Base-by-base conservation (phyloP, 2,888 invertebrate genomes). In the Rhyacophila evoluta region DNA sequence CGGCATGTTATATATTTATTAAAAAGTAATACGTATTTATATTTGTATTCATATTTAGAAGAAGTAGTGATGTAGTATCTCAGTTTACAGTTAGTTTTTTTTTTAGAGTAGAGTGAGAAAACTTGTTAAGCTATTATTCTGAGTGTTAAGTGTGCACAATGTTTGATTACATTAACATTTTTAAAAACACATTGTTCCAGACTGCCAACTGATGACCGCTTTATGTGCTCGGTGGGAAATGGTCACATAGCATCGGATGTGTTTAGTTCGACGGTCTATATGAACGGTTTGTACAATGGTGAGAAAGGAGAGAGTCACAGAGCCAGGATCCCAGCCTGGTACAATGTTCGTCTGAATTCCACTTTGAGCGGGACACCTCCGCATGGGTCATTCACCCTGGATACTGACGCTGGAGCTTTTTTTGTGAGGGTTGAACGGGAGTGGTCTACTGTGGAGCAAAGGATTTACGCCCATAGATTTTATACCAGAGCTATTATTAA, bases 241-340 rank as follows among this genome's bases (percentile, higher is more conserved):
- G 92, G 92, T 0, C 92, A 92, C 82, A 83, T 92, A 74, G 92
- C 92, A 0, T 90, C 91, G 6, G 91, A 91, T 19, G 84, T 92
- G 15, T 91, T 91, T 84, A 90, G 92, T 33, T 89, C 92, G 82
- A 88, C 91, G 0, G 90, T 92, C 1, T 91, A 90, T 82, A 89
- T 92, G 87, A 92, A 92, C 81, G 92, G 92, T 0, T 83, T 92
- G 0, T 92, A 92, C 85, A 92, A 90, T 84, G 92, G 92, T 1
- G 85, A 84, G 4, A 86, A 85, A 0, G 92, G 92, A 0, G 86
- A 89, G 55, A 92, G 92, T 81, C 91, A 89, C 75, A 87, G 92
- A 5, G 92, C 92, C 0, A 87, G 92, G 37, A 91, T 92, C 36
- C 92, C 92, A n/a, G 90, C 89, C 74, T 91, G 91, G 89, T 87